Conservation (phyloP, 2,797 vertebrate genomes). For the Miichthys miiuy region DNA sequence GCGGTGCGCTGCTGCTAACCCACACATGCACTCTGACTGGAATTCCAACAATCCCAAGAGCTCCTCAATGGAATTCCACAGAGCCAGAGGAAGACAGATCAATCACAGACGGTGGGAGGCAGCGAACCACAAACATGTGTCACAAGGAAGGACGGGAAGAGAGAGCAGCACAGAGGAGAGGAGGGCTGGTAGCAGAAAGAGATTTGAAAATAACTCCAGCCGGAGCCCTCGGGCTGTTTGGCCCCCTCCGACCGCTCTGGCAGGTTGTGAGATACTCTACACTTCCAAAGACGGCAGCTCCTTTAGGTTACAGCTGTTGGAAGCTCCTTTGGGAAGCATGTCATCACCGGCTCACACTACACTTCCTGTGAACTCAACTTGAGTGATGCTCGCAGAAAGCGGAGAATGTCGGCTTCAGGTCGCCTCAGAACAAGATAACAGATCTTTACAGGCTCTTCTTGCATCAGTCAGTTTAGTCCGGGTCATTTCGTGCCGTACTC, state of each 20-base stretch:
- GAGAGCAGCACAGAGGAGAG: slow-evolving; percentile 16
- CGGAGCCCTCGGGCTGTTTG: slow-evolving; percentile 48
- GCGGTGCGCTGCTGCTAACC: slow-evolving; percentile 49
- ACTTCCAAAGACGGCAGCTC: slow-evolving; percentile 79
- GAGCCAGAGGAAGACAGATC: slow-evolving; percentile 73
- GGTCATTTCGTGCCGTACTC: too few species aligned
- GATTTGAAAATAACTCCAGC: slow-evolving; percentile 78
- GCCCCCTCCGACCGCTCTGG: slow-evolving; percentile 60
- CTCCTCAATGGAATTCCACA: slow-evolving; percentile 84
- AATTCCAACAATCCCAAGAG: slow-evolving; percentile 83
- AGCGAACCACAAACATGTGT: slow-evolving; percentile 19
- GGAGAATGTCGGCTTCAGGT: slow-evolving; percentile 28
- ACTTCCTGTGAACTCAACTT: slow-evolving; percentile 47
- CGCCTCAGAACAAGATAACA: not conserved
- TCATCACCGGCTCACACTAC: slow-evolving; percentile 42
- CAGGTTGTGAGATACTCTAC: slow-evolving; percentile 69
- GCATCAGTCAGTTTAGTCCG: not conserved
- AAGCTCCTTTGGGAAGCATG: slow-evolving; percentile 61
- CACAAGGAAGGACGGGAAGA: slow-evolving; percentile 39
- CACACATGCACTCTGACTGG: slow-evolving; percentile 72
- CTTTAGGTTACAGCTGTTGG: slow-evolving; percentile 71
- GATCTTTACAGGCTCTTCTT: not conserved
- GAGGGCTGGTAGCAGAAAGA: slow-evolving; percentile 13
- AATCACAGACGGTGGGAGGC: slow-evolving; percentile 58
- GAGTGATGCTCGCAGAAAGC: slow-evolving; percentile 9